Percentiles rank a stretch among this genome's conserved stretches.
Evolutionary conservation across 1,140 invertebrate species (phyloP).

Genomic region (Drosophila punjabiensis): DNA sequence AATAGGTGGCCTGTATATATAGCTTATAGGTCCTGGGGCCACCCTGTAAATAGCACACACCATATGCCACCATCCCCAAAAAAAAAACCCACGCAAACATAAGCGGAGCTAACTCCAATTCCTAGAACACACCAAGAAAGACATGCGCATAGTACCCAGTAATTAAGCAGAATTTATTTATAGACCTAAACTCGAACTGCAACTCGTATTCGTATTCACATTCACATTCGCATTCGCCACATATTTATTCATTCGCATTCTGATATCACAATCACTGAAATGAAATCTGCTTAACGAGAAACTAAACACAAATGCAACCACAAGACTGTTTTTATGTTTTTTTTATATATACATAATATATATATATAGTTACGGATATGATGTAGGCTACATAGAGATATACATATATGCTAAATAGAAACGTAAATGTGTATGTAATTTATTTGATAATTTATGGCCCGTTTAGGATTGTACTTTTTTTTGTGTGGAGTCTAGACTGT

Average conservation of each 20-base stretch:
- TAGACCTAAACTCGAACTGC: conserved; percentile 45
- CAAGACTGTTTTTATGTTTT: conserved; percentile 82
- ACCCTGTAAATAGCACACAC: conserved; percentile 37
- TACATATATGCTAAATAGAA: conserved; percentile 30
- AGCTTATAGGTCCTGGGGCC: conserved; percentile 39
- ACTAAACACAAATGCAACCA: conserved; percentile 85
- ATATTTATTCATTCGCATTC: conserved; percentile 71
- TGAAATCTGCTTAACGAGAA: conserved; percentile 66
- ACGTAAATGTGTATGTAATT: conserved; percentile 57
- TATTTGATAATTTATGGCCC: conserved; percentile 54
- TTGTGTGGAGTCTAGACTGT: conserved; percentile 47
- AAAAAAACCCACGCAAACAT: conserved; percentile 7
- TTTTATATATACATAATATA: conserved; percentile 33
- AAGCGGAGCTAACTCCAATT: conserved; percentile 55
- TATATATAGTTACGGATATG: conserved; percentile 43
- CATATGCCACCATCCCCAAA: conserved; percentile 10
- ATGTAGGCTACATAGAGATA: conserved; percentile 27
- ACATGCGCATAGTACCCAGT: conserved; percentile 79
- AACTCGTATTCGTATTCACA: conserved; percentile 45
- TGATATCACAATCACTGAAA: conserved; percentile 41
- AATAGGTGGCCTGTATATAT: conserved; percentile 74
- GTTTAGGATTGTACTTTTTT: conserved; percentile 30
- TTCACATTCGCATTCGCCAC: conserved; percentile 42
- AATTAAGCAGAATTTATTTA: conserved; percentile 80
- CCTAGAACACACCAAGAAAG: conserved; percentile 63